phyloP scores from a whole-genome alignment of 2,888 invertebrate species.

The Sinelater perroti region DNA sequence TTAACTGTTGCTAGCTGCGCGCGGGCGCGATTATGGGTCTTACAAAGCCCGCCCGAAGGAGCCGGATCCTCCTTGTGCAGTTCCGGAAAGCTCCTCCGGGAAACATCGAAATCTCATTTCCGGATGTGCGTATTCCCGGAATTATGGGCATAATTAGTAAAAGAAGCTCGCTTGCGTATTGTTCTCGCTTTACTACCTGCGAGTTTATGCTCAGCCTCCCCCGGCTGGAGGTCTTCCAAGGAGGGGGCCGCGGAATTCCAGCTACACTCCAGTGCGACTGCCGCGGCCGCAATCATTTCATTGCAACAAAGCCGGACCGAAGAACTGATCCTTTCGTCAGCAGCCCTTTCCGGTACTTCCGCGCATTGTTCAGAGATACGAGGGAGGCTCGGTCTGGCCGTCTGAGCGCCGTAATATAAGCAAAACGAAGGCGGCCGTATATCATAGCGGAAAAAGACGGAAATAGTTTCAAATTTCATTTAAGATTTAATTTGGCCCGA shows the following conservation, averaged over 20 bases:
- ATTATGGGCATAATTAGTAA: conserved; percentile 56
- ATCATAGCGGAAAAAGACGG: conserved; percentile 49
- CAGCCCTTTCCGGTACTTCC: conserved; percentile 9
- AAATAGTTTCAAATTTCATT: conserved; percentile 61
- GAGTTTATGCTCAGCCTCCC: conserved; percentile 22
- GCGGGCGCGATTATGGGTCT: conserved; percentile 46
- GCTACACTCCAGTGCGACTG: not conserved
- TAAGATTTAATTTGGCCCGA: conserved; percentile 61
- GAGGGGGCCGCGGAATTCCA: not conserved
- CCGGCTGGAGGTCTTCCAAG: not conserved
- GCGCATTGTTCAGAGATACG: conserved; percentile 6
- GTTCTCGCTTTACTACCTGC: conserved; percentile 27
- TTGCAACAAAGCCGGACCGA: conserved; percentile 15
- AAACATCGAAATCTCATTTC: conserved; percentile 63
- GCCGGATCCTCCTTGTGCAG: conserved; percentile 37
- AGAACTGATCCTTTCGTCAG: conserved; percentile 19
- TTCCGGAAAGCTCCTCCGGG: conserved; percentile 59
- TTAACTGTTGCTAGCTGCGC: conserved; percentile 56
- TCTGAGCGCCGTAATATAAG: conserved; percentile 41
- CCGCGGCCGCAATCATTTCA: conserved; percentile 18
- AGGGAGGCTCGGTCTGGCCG: conserved; percentile 21
- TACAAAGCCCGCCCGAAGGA: conserved; percentile 37
- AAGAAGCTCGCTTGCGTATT: conserved; percentile 50
- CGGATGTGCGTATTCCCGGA: conserved; percentile 53
- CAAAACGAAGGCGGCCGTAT: conserved; percentile 44